These are phyloP conservation scores for Capitella teleta DNA, from an alignment of 1,140 invertebrate genomes.

Conservation along the genomic window DNA sequence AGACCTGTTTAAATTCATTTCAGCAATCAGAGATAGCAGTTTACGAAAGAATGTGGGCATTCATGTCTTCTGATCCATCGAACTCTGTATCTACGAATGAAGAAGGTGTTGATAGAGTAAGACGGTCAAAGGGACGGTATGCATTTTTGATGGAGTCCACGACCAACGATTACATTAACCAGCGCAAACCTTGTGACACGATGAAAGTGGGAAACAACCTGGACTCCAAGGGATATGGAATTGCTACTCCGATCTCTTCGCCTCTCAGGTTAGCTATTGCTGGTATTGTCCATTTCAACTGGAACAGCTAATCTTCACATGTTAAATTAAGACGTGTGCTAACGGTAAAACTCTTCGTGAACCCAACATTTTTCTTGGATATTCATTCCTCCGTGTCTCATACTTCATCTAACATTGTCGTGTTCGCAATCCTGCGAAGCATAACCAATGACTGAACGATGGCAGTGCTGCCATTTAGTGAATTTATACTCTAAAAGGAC, in stretches of 20 bases:
- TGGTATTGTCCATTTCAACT: no score
- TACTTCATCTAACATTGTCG: no score
- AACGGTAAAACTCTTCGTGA: no score
- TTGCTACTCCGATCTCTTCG: constrained; percentile 81
- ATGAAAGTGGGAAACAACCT: constrained; percentile 81
- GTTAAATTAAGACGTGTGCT: no score
- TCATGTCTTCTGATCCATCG: constrained; percentile 54
- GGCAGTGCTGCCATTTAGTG: no score
- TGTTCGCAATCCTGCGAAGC: no score
- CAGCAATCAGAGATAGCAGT: constrained; percentile 80
- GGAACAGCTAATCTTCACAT: no score
- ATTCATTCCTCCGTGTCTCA: no score
- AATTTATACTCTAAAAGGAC: no score
- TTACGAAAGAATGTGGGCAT: constrained; percentile 92
- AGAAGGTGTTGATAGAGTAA: constrained; percentile 73
- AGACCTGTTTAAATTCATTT: no score
- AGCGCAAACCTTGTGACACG: constrained; percentile 83
- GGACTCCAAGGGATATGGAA: constrained; percentile 86
- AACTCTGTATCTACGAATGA: constrained; percentile 69
- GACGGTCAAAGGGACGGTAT: constrained; percentile 58
- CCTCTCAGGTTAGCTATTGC: constrained; percentile 58
- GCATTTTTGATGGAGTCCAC: constrained; percentile 86
- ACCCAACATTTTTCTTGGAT: no score
- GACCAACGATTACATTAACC: constrained; percentile 89
- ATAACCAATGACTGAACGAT: no score